These are phyloP conservation scores for Pyrgilauda ruficollis DNA, from an alignment of 2,113 vertebrate genomes.

Conservation along the genomic window DNA sequence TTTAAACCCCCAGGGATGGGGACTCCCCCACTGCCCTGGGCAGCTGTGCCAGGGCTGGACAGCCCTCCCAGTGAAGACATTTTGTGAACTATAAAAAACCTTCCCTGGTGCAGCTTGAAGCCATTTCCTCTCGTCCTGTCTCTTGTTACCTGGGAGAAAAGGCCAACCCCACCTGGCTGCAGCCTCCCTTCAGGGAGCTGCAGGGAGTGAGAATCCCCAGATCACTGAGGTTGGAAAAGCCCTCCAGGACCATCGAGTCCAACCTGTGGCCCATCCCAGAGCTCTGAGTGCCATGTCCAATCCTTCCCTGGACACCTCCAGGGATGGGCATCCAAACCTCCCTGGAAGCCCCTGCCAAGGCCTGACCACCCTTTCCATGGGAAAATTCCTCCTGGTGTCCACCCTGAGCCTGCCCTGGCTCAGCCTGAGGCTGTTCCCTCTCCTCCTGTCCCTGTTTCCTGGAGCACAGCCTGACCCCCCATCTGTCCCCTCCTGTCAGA, in stretches of 20 bases:
- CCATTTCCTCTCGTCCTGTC: neutral
- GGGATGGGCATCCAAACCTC: neutral
- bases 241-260: accelerated
- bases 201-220: neutral
- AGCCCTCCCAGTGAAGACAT: too few species aligned
- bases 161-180: too few species aligned
- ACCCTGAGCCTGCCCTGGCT: neutral
- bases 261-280: accelerated
- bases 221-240: neutral
- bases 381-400: neutral
- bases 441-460: neutral
- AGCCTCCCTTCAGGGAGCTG: neutral
- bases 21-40: neutral
- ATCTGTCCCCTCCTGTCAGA: neutral
- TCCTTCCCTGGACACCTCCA: accelerated
- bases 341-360: neutral
- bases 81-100: accelerated
- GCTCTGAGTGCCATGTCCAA: neutral
- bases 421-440: neutral
- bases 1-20: neutral
- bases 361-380: neutral
- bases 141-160: accelerated
- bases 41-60: neutral
- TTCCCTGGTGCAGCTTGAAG: too few species aligned
- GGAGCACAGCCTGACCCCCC: too few species aligned